Base-by-base conservation (phyloP, 2,797 vertebrate genomes). In the Hippoglossus hippoglossus region DNA sequence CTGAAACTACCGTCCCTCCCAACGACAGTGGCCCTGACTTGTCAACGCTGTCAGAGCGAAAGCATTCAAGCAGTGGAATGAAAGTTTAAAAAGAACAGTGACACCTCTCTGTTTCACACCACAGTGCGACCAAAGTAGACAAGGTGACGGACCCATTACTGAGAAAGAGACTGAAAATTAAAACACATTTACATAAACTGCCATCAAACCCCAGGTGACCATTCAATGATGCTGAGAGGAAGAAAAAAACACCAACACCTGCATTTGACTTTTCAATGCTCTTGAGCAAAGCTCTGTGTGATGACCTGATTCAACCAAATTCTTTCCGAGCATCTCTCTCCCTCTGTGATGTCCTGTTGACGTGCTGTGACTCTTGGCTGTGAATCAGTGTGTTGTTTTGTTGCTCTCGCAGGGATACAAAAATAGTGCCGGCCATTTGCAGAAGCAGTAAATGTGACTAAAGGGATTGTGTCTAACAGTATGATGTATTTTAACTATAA, bases 131-230 rank as follows among this genome's bases (percentile, higher is more conserved):
- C 25, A 56, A 25, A 26, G 7, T 3, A 1, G 2, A 54, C 21
- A 18, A 50, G 67, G 36, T 11, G 28, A 46, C 31, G 1, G 22
- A 3, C 25, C 6, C 5, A 26, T 28, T 36, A 5, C 36, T 70
- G 68, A 87, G 69, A 86, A 64, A 60, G 72, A 82, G 62, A 85
- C 62, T 63, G 87, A 88, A 80, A 46, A 25, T 63, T 85, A 88
- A 80, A 46, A 25, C 0, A 5, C 0, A 79, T 90, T 88, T 89
- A 72, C 71, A 87, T 79, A 51, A 79, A 83, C 63, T 59, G 61
- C 34, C 25, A 53, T n/a, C 5, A 68, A 84, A 60, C 64, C 28
- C 16, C 69, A 63, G 73, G 25, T 71, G 54, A 70, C 21, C 44
- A 7, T 16, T 18, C 44, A 46, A 2, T 19, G 44, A 46, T 46